phyloP scores from a whole-genome alignment of 2,797 vertebrate genomes.

The Cossypha caffra region DNA sequence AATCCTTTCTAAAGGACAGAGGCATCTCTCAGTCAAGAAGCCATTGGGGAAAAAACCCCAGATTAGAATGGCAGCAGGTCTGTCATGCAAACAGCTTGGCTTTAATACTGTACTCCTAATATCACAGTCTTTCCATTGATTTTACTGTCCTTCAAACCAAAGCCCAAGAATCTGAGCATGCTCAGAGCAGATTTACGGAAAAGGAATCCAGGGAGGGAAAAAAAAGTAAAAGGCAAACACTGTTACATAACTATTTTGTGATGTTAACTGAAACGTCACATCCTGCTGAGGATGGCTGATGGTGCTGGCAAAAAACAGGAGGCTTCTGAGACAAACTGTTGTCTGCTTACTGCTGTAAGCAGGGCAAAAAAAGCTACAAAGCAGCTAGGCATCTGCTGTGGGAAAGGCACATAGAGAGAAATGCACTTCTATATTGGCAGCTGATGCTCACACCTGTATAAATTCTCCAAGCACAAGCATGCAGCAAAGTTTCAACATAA shows the following conservation, averaged over 20 bases:
- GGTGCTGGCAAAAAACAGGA: not conserved
- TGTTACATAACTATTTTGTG: not conserved
- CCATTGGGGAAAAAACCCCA: not conserved
- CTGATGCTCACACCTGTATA: not conserved
- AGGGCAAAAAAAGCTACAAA: not conserved
- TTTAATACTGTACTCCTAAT: not conserved
- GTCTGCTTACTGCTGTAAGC: not conserved
- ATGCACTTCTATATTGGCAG: not conserved
- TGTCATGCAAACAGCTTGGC: not conserved
- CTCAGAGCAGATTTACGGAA: not conserved
- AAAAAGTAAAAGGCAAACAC: not conserved
- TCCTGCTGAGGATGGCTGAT: not conserved
- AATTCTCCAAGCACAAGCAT: not conserved
- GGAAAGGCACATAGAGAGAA: not conserved
- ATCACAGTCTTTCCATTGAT: not conserved
- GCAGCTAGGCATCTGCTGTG: not conserved
- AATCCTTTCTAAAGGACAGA: not conserved
- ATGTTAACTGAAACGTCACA: not conserved
- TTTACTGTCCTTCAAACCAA: not conserved
- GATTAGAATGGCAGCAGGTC: not conserved
- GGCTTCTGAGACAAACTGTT: not conserved
- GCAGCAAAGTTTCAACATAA: not conserved
- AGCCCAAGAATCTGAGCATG: not conserved
- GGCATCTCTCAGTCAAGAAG: not conserved
- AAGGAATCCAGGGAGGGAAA: not conserved